A percentile compares a stretch with the other conserved stretches of the same genome.
Evolutionary conservation across 2,113 vertebrate species (phyloP).

Genomic region (Ramphastos sulfuratus): DNA sequence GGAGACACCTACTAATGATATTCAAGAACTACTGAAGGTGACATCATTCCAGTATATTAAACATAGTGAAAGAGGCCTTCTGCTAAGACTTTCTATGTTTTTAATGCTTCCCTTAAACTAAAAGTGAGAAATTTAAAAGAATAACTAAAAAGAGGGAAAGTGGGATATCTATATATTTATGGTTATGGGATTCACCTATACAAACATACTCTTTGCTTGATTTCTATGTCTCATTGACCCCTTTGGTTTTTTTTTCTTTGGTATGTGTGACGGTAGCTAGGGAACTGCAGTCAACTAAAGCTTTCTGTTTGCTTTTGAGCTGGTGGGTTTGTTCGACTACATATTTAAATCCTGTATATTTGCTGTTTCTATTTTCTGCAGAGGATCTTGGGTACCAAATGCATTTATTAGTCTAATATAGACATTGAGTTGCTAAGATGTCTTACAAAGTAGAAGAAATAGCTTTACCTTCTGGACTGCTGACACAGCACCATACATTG

Average conservation of each 20-base stretch:
- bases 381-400: neutral
- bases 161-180: neutral
- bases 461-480: neutral
- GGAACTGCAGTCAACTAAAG: neutral
- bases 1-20: conserved; percentile 16
- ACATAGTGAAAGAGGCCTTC: neutral
- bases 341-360: neutral
- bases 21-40: conserved; percentile 50
- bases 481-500: neutral
- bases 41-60: neutral
- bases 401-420: neutral
- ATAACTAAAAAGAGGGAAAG: neutral
- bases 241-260: neutral
- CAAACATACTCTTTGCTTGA: neutral
- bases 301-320: neutral
- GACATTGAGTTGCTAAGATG: neutral
- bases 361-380: neutral
- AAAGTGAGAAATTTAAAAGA: neutral
- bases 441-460: neutral
- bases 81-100: neutral
- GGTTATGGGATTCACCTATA: neutral
- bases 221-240: neutral
- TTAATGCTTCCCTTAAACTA: neutral
- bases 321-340: no score
- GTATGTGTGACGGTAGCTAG: neutral